Evolutionary conservation across 2,113 vertebrate genomes (phyloP), one percentile per base, ranked within the genome.

Genomic region (Colius striatus): DNA sequence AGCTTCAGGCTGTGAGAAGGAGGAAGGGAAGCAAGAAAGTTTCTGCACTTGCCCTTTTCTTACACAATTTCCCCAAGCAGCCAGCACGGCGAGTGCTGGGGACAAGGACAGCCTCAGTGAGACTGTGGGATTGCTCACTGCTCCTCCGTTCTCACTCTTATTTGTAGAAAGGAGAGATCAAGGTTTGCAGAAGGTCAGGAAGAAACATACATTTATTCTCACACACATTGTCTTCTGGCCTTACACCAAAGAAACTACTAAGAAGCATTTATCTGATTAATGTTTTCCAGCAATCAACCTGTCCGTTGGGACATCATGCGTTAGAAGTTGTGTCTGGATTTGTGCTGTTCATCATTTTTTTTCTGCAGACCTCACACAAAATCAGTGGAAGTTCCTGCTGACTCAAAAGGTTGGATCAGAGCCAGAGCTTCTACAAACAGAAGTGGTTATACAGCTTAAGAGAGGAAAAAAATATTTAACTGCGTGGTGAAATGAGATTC

Each of bases 241-340:
- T 80, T 27, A 60, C 55, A 90, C 57, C 84, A 85, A 66, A 67
- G 32, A 54, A 62, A 58, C 63, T 47, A 67, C 53, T 36, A 48
- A 71, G 78, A 80, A 91, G 67, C 75, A 80, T 90, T 96, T 91
- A 38, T 91, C 63, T 85, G 89, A 91, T 83, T 78, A 92, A 94
- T 62, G 75, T 77, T 88, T 91, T 54, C 60, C 83, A 92, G 90
- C 84, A 76, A 91, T 85, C 96, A 92, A 38, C 67, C 87, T 87
- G 89, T 76, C 93, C 74, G 43, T 3, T 25, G 84, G 95, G 91
- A 92, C 63, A 76, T 41, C 82, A 70, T 68, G 53, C 32, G 2
- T 91, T 48, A 90, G 38, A 91, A 91, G 75, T 17, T 54, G 55
- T 55, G 78, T 87, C 84, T 66, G 86, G 61, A 73, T 91, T 51